Conservation (phyloP, 2,888 invertebrate genomes). For the Trachelus stipa region DNA sequence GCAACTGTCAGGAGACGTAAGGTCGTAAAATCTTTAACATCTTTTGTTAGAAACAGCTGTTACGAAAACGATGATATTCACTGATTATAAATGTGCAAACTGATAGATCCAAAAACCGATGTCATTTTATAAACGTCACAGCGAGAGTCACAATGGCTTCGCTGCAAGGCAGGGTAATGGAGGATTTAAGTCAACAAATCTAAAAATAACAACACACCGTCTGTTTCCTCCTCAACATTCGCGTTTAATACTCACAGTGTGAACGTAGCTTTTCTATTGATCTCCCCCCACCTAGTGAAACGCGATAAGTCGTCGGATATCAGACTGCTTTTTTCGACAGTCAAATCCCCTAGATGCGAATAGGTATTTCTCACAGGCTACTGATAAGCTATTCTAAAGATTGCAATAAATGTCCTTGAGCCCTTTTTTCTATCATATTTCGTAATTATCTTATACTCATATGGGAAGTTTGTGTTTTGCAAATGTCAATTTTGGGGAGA, state of each 20-base stretch:
- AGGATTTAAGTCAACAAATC: not conserved
- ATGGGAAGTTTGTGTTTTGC: not conserved
- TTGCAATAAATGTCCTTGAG: not conserved
- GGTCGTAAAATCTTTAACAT: not conserved
- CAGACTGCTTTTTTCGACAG: not conserved
- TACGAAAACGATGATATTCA: not conserved
- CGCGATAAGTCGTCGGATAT: not conserved
- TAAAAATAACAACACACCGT: constrained; percentile 2
- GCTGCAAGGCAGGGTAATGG: not conserved
- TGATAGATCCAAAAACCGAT: not conserved
- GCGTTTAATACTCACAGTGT: not conserved
- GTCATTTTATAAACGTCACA: not conserved
- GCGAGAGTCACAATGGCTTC: not conserved
- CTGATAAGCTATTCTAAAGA: no score
- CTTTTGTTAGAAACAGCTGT: constrained; percentile 1
- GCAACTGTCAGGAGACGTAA: constrained; percentile 8
- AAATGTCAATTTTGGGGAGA: not conserved
- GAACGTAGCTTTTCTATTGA: constrained; percentile 19
- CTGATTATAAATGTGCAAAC: not conserved
- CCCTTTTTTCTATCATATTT: not conserved
- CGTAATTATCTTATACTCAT: not conserved
- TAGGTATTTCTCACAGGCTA: not conserved
- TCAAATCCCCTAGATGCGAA: not conserved
- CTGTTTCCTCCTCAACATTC: not conserved
- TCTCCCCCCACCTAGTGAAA: constrained; percentile 3